phyloP scores from a whole-genome alignment of 2,113 vertebrate species.

The Burhinus oedicnemus region DNA sequence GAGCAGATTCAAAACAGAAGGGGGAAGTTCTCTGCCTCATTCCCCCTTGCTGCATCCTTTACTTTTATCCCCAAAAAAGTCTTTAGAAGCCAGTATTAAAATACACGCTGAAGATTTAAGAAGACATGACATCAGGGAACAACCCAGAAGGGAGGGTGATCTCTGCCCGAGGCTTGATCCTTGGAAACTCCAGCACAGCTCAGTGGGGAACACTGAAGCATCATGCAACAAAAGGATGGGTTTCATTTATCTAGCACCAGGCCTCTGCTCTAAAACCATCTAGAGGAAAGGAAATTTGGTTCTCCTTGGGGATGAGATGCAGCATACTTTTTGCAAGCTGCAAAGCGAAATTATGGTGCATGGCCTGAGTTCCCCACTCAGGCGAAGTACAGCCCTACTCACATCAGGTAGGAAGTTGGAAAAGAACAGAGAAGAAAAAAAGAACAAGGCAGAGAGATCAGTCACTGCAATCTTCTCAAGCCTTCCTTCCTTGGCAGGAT shows the following conservation, averaged over 20 bases:
- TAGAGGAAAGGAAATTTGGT: neutral
- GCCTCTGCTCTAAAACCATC: neutral
- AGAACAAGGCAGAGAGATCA: neutral
- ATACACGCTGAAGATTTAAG: neutral
- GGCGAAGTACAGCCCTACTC: neutral
- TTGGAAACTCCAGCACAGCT: neutral
- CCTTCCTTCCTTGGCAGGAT: neutral
- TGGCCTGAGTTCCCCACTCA: neutral
- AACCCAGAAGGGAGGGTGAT: neutral
- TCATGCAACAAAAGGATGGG: neutral
- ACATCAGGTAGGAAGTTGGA: accelerated
- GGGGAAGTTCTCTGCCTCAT: neutral
- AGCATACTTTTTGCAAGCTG: neutral
- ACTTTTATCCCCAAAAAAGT: neutral
- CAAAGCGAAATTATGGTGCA: neutral
- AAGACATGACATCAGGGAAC: neutral
- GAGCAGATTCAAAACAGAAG: neutral
- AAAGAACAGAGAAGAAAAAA: neutral
- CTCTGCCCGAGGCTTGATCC: neutral
- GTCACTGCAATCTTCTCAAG: neutral
- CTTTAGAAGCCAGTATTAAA: neutral
- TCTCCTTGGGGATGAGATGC: neutral
- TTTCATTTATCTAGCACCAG: neutral
- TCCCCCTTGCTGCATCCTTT: neutral
- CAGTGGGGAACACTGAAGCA: neutral